A percentile compares a stretch with the other conserved stretches of the same genome.
Conservation (phyloP, 2,888 invertebrate species). For the Autographa gamma region DNA sequence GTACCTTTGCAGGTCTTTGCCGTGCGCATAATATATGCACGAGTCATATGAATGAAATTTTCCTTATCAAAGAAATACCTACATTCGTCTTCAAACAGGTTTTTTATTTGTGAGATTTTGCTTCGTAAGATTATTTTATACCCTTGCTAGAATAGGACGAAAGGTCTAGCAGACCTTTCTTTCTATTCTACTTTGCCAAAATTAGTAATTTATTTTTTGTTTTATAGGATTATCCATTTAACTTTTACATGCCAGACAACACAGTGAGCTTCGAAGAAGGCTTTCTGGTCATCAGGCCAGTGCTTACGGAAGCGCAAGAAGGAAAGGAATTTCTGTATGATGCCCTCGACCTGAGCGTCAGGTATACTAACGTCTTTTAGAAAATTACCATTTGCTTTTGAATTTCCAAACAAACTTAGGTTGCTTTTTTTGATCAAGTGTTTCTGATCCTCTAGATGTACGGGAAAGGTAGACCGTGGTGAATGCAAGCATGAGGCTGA, state of each 20-base stretch:
- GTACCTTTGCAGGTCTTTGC: too few relatives aligned
- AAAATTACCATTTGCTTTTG: not conserved
- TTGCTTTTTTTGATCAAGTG: not conserved
- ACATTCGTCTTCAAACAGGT: too few relatives aligned
- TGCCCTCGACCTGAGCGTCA: constrained; percentile 73
- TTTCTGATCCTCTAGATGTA: constrained; percentile 79
- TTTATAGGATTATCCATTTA: constrained; percentile 88
- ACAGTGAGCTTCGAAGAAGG: constrained; percentile 87
- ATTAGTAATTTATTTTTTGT: too few relatives aligned
- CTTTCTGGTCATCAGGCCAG: constrained; percentile 89
- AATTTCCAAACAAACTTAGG: too few relatives aligned
- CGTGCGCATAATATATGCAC: too few relatives aligned
- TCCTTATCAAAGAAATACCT: too few relatives aligned
- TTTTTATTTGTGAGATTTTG: too few relatives aligned
- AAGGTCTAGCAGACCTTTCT: too few relatives aligned
- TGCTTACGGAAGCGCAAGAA: constrained; percentile 82
- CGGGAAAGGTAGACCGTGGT: constrained; percentile 76
- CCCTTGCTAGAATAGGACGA: too few relatives aligned
- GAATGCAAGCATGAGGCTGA: constrained; percentile 81
- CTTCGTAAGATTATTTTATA: too few relatives aligned
- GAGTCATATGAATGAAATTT: too few relatives aligned
- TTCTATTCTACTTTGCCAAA: too few relatives aligned
- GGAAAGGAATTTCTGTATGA: constrained; percentile 83
- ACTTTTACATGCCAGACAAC: constrained; percentile 89
- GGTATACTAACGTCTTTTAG: constrained; percentile 58